phyloP scores from a whole-genome alignment of 1,140 invertebrate species.

The Melanaphis sacchari region DNA sequence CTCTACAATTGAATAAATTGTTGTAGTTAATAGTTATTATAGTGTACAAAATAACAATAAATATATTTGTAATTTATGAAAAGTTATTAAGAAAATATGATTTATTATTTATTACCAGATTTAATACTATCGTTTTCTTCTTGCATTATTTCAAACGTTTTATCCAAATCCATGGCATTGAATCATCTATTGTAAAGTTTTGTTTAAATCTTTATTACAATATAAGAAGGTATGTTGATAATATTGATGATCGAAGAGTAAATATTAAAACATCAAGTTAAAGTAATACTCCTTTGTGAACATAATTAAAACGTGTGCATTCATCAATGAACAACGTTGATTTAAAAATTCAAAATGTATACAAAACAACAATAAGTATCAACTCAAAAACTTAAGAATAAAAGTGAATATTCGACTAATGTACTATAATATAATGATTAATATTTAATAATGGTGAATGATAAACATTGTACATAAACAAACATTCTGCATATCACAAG shows the following conservation, averaged over 20 bases:
- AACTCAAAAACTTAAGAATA: background rate
- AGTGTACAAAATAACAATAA: background rate
- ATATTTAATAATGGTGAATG: background rate
- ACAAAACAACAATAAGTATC: background rate
- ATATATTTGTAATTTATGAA: background rate
- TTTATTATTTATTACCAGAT: slow-evolving; percentile 28
- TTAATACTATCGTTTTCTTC: slow-evolving; percentile 39
- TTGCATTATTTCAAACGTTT: background rate
- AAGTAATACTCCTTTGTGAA: background rate
- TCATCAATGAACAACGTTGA: background rate
- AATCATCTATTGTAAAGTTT: background rate
- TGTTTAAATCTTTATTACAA: background rate
- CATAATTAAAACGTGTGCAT: background rate
- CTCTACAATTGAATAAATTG: slow-evolving; percentile 66
- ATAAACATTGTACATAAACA: slow-evolving; percentile 32
- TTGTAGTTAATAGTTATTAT: background rate
- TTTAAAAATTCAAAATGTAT: background rate
- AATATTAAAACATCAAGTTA: background rate
- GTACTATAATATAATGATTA: no score
- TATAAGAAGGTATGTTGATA: background rate
- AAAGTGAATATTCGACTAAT: background rate
- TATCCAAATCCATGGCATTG: background rate
- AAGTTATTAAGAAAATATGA: background rate
- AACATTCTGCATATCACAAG: background rate
- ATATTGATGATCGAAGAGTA: background rate